phyloP scores from a whole-genome alignment of 2,113 vertebrate genomes.

The Platysteira castanea region DNA sequence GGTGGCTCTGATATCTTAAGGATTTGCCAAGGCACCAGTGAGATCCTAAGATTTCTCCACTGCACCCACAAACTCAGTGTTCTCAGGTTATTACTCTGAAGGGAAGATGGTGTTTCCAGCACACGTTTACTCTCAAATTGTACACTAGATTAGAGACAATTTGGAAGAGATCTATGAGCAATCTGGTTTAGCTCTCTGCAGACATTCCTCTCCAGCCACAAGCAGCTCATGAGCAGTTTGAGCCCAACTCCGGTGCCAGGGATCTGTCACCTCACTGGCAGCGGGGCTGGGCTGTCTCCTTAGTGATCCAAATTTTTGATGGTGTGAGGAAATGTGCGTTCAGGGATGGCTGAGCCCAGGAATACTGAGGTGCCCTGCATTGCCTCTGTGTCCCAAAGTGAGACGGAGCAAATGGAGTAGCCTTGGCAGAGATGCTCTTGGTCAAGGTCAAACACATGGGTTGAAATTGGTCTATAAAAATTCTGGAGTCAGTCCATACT shows the following conservation, averaged over 20 bases:
- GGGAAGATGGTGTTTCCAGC: neutral
- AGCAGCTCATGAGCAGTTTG: constrained; percentile 18
- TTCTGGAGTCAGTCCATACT: neutral
- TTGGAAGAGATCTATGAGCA: constrained; percentile 23
- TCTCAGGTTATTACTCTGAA: neutral
- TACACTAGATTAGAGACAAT: neutral
- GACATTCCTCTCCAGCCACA: constrained; percentile 37
- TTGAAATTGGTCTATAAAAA: neutral
- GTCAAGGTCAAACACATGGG: neutral
- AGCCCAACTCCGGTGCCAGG: neutral
- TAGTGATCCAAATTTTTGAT: neutral
- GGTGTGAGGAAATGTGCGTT: neutral
- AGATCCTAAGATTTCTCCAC: neutral
- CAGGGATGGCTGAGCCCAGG: neutral
- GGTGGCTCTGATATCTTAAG: neutral
- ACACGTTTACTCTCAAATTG: neutral
- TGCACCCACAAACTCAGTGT: neutral
- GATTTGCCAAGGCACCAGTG: neutral
- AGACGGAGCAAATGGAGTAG: neutral
- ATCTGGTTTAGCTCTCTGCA: constrained; percentile 27
- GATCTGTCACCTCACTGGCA: constrained; percentile 56
- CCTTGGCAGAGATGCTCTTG: neutral
- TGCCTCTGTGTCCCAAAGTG: neutral
- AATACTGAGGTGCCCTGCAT: neutral
- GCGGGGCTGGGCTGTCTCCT: neutral